Evolutionary conservation across 2,797 vertebrate genomes (phyloP).

Genomic region (Valencia hispanica): DNA sequence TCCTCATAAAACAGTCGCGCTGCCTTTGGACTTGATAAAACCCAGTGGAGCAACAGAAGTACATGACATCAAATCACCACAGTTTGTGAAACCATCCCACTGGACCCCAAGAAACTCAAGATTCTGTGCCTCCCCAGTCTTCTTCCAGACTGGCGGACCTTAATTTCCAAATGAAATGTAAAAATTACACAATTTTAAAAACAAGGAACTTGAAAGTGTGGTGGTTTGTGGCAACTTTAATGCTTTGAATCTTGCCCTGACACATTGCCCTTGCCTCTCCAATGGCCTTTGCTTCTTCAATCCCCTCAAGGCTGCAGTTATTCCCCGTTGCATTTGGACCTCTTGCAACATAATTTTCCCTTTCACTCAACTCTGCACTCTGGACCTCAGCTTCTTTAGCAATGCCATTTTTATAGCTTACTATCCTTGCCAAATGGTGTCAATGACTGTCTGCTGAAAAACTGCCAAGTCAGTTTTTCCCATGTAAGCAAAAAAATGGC

Average conservation of each 20-base stretch:
- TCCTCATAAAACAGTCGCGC: neutral
- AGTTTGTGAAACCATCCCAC: neutral
- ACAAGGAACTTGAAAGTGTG: neutral
- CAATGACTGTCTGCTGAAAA: neutral
- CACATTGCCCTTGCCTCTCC: too few species aligned
- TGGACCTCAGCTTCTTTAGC: neutral
- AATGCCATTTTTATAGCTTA: neutral
- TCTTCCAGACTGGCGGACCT: neutral
- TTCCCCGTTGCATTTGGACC: neutral
- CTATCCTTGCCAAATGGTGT: neutral
- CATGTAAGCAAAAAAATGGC: neutral
- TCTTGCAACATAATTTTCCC: neutral
- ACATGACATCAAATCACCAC: neutral
- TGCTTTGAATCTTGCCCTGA: neutral
- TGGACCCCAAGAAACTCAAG: neutral
- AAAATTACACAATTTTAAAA: neutral
- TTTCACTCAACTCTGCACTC: conserved; percentile 2
- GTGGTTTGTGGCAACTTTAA: neutral
- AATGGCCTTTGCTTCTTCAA: neutral
- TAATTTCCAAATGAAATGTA: neutral
- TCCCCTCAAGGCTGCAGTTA: neutral
- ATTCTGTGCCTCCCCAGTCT: neutral
- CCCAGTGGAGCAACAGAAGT: neutral
- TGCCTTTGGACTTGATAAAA: neutral
- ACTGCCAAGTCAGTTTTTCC: neutral